A percentile compares a stretch with the other conserved stretches of the same genome.
phyloP scores from a whole-genome alignment of 2,797 vertebrate species.

The Anabas testudineus region DNA sequence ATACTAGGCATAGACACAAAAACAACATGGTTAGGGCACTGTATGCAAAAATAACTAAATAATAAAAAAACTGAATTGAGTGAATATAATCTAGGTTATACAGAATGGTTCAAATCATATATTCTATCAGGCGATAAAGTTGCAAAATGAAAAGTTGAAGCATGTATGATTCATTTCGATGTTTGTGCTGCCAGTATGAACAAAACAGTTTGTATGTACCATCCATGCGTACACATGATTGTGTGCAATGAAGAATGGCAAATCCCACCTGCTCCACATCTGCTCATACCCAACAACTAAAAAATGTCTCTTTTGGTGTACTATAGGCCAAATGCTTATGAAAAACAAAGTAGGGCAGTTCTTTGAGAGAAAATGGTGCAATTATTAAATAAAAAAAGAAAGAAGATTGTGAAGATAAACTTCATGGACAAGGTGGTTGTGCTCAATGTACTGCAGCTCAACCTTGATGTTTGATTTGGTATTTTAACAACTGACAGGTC shows the following conservation, averaged over 20 bases:
- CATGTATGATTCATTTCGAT: background rate
- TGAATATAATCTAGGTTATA: too few species aligned
- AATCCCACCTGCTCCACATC: background rate
- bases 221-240: background rate
- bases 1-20: too few species aligned
- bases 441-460: too few species aligned
- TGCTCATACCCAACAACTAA: too few species aligned
- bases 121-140: too few species aligned
- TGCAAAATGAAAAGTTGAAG: background rate
- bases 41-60: background rate
- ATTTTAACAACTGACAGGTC: conserved; percentile 9
- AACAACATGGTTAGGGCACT: too few species aligned
- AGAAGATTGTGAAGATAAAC: conserved; percentile 2
- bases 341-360: background rate
- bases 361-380: background rate
- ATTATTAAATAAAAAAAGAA: background rate
- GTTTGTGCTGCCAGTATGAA: background rate
- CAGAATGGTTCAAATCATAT: too few species aligned
- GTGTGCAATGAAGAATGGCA: background rate
- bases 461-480: conserved; percentile 2
- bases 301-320: background rate
- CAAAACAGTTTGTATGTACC: background rate
- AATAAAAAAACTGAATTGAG: too few species aligned
- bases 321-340: background rate
- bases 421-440: background rate